Evolutionary conservation across 2,797 vertebrate species (phyloP).

Genomic region (Sebastes hubbsi): DNA sequence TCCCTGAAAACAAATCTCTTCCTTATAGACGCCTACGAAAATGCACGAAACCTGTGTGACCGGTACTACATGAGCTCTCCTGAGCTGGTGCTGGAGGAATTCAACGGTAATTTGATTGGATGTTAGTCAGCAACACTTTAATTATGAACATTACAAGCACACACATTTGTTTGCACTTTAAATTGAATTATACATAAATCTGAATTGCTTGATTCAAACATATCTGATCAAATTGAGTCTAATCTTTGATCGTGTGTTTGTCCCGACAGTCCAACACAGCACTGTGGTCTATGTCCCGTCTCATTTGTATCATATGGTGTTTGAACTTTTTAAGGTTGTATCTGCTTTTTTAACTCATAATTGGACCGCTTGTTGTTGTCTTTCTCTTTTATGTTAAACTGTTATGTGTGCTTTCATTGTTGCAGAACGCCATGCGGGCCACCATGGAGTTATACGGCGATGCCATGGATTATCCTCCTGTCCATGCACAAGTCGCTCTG

Average conservation of each 20-base stretch:
- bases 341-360: not conserved
- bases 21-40: conserved; percentile 93
- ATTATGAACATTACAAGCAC: not conserved
- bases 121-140: not conserved
- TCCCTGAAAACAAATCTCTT: conserved; percentile 12
- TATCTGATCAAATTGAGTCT: not conserved
- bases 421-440: conserved; percentile 97
- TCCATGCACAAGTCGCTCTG: conserved; percentile 88
- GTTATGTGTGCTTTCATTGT: not conserved
- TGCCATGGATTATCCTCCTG: conserved; percentile 86
- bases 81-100: conserved; percentile 90
- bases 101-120: conserved; percentile 84
- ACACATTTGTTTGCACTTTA: not conserved
- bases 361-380: no score
- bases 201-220: not conserved
- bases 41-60: conserved; percentile 94
- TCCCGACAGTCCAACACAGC: conserved; percentile 85
- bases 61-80: conserved; percentile 98
- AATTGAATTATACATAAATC: not conserved
- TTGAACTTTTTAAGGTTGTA: conserved; percentile 97
- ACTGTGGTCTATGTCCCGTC: conserved; percentile 96
- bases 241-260: conserved; percentile 11
- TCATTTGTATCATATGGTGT: conserved; percentile 98
- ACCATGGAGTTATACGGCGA: conserved; percentile 94
- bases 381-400: not conserved